Conservation (phyloP, 2,113 vertebrate genomes). For the Oncorhynchus gorbuscha region DNA sequence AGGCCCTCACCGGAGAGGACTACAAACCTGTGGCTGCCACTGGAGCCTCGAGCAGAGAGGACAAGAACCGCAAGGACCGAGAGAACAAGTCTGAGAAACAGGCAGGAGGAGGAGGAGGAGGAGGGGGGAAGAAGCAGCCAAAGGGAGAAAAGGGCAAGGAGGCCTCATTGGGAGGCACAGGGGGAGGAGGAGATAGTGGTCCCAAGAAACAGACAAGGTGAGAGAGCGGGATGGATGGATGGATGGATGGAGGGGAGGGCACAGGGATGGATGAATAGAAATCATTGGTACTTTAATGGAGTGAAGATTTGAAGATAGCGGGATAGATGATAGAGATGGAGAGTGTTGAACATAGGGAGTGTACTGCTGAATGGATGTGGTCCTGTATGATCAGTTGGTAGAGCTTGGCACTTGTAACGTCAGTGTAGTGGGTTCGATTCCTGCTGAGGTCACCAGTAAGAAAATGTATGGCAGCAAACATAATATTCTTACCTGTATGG, state of each 20-base stretch:
- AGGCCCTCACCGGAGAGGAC: constrained; percentile 81
- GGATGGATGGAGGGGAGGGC: not conserved
- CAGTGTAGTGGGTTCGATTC: no score
- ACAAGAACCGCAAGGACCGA: constrained; percentile 92
- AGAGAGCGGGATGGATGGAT: not conserved
- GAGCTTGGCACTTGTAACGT: no score
- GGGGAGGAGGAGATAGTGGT: no score
- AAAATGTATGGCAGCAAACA: no score
- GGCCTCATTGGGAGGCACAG: no score
- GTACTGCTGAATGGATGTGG: no score
- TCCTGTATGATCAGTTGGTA: no score
- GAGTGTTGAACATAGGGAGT: no score
- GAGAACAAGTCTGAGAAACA: constrained; percentile 97
- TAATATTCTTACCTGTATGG: no score
- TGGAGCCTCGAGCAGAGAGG: constrained; percentile 73
- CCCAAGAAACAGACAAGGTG: no score
- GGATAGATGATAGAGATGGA: no score
- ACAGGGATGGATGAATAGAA: not conserved
- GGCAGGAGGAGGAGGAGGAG: constrained; percentile 79
- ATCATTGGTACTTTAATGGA: not conserved
- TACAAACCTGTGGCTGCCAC: constrained; percentile 83
- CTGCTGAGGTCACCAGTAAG: no score
- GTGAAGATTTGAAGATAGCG: not conserved
- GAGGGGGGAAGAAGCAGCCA: constrained; percentile 73
- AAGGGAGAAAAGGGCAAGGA: constrained; percentile 82